Conservation (phyloP, 2,888 invertebrate species). For the Hoplodrina blanda region DNA sequence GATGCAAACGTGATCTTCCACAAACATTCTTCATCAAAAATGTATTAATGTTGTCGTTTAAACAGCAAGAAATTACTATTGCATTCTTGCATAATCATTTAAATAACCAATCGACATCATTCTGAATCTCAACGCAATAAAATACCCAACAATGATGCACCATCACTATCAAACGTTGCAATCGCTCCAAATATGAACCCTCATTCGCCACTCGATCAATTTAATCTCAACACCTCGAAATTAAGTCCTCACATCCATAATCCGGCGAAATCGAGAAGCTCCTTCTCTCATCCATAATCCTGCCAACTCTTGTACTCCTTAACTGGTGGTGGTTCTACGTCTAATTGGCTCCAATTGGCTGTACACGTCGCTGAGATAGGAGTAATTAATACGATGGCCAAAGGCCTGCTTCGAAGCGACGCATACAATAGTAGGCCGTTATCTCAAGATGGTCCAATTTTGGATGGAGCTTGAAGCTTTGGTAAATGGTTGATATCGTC, state of each 20-base stretch:
- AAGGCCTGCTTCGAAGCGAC: conserved; percentile 30
- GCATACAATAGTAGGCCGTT: conserved; percentile 37
- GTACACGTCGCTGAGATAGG: conserved; percentile 73
- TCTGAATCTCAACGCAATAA: conserved; percentile 16
- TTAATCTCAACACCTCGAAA: conserved; percentile 59
- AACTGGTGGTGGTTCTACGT: conserved; percentile 52
- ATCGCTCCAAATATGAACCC: conserved; percentile 42
- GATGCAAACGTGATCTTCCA: no score
- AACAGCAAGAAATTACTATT: neutral
- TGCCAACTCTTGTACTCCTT: conserved; percentile 40
- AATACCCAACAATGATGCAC: conserved; percentile 1
- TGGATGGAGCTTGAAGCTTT: conserved; percentile 6
- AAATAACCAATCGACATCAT: neutral
- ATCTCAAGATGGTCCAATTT: conserved; percentile 39
- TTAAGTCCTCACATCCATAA: conserved; percentile 54
- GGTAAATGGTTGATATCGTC: neutral
- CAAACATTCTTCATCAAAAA: no score
- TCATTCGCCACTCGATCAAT: conserved; percentile 34
- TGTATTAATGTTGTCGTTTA: neutral
- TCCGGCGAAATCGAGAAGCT: conserved; percentile 47
- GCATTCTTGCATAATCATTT: neutral
- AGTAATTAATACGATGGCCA: conserved; percentile 75
- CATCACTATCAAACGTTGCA: conserved; percentile 35
- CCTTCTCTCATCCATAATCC: conserved; percentile 41
- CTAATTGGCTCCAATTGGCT: conserved; percentile 81